phyloP scores from a whole-genome alignment of 2,113 vertebrate genomes.

The Heloderma charlesbogerti region DNA sequence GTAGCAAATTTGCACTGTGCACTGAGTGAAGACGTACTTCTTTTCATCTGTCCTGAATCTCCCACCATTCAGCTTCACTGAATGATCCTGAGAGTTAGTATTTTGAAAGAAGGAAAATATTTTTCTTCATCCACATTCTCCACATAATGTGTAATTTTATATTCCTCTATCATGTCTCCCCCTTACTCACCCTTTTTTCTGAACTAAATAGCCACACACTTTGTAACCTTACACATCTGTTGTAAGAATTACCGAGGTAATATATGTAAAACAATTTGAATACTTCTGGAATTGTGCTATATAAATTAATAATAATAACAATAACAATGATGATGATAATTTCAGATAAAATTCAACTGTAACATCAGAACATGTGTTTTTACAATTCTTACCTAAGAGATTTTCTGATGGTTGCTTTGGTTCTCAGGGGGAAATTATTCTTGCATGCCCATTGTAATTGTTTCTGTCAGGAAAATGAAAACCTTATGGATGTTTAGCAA shows the following conservation, averaged over 20 bases:
- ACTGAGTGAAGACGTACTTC: not conserved
- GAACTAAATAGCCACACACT: no score
- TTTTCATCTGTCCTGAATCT: not conserved
- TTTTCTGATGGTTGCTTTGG: constrained; percentile 57
- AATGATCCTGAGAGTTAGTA: no score
- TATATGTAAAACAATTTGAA: constrained; percentile 10
- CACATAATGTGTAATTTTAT: no score
- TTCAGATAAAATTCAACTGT: constrained; percentile 47
- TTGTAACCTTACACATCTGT: not conserved
- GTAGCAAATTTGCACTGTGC: not conserved
- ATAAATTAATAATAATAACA: no score
- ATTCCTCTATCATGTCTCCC: no score
- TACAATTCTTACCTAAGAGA: constrained; percentile 62
- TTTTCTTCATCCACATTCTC: no score
- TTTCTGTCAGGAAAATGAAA: constrained; percentile 83
- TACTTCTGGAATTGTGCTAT: not conserved
- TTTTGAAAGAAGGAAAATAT: no score
- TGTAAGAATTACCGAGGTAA: not conserved
- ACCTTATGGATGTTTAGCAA: constrained; percentile 71
- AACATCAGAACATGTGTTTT: constrained; percentile 64
- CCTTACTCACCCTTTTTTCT: no score
- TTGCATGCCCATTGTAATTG: constrained; percentile 79
- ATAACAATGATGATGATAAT: not conserved
- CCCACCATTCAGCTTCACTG: not conserved
- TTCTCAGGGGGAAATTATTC: constrained; percentile 72